phyloP scores from a whole-genome alignment of 2,797 vertebrate genomes.

The Gymnoscopelus microlampas region DNA sequence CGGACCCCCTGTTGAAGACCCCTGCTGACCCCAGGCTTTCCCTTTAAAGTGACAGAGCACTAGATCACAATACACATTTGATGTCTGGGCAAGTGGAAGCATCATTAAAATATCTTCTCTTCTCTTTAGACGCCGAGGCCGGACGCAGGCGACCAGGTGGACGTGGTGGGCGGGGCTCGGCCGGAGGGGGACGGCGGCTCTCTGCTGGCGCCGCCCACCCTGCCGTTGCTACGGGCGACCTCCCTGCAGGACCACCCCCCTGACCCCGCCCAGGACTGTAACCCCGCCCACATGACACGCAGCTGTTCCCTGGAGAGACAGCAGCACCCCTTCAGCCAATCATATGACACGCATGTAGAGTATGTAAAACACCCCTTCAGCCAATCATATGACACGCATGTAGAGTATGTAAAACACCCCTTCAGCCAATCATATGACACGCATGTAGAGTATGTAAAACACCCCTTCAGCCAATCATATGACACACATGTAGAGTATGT shows the following conservation, averaged over 20 bases:
- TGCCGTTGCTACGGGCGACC: slow-evolving; percentile 81
- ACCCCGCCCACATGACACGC: slow-evolving; percentile 61
- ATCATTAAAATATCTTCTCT: too few species aligned
- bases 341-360: slow-evolving; percentile 65
- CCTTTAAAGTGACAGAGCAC: too few species aligned
- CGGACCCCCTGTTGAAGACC: too few species aligned
- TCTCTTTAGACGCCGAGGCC: too few species aligned
- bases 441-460: slow-evolving; percentile 46
- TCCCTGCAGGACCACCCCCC: slow-evolving; percentile 83
- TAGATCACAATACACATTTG: too few species aligned
- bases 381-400: slow-evolving; percentile 70
- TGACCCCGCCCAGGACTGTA: slow-evolving; percentile 56
- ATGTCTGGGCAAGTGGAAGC: too few species aligned
- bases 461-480: slow-evolving; percentile 39
- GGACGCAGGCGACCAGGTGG: too few species aligned
- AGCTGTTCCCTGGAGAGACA: slow-evolving; percentile 81
- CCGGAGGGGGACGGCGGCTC: slow-evolving; percentile 25
- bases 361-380: background rate
- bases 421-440: slow-evolving; percentile 57
- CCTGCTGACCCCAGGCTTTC: too few species aligned
- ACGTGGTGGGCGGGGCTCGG: too few species aligned
- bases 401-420: background rate
- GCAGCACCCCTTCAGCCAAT: slow-evolving; percentile 57
- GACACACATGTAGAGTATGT: slow-evolving; percentile 61
- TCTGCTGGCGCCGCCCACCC: slow-evolving; percentile 66